Base-by-base conservation (phyloP, 2,888 invertebrate species). In the Drosophila merina region DNA sequence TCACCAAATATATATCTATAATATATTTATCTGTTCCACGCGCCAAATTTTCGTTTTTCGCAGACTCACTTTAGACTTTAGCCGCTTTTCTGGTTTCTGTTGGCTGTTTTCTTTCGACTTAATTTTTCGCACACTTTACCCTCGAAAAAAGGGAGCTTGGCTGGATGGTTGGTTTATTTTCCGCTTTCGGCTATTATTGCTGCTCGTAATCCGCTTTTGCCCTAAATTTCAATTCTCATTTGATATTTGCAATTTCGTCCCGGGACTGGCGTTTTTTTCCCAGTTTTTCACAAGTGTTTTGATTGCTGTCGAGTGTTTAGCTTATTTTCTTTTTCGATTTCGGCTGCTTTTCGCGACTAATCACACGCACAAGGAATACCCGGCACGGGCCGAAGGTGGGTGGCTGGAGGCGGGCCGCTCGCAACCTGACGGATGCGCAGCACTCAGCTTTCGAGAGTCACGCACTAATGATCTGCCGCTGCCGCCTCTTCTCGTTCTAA, bases 171-270 rank as follows among this genome's bases (percentile, higher is more conserved):
- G 26, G 31, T 25, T 45, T 45, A 20, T 63, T 59, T 51, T 51
- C 31, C 56, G 66, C 44, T 57, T 60, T 48, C 30, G 66, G 51
- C 14, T 72, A 57, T 57, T 72, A 52, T 44, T 55, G 71, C 38
- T 73, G 64, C 40, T 72, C 54, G 82, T 88, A 84, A 84, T 84
- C 88, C 88, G 82, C 88, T 84, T 88, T 84, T 74, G 84, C 76
- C 87, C 84, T 70, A 81, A 86, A 85, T 88, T 88, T 85, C 76
- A 78, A 82, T 85, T 85, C 74, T 66, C 70, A 69, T 79, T 79
- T 77, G 74, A 63, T 44, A 20, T 44, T 79, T 77, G 74, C 60
- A 25, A 20, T 44, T 25, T 44, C 44, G 4, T 48, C 38, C 54
- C 71, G 20, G 33, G 58, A 67, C 28, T 47, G 50, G 48, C 44